Conservation (phyloP, 2,888 invertebrate species). For the Didymodactylos carnosus region DNA sequence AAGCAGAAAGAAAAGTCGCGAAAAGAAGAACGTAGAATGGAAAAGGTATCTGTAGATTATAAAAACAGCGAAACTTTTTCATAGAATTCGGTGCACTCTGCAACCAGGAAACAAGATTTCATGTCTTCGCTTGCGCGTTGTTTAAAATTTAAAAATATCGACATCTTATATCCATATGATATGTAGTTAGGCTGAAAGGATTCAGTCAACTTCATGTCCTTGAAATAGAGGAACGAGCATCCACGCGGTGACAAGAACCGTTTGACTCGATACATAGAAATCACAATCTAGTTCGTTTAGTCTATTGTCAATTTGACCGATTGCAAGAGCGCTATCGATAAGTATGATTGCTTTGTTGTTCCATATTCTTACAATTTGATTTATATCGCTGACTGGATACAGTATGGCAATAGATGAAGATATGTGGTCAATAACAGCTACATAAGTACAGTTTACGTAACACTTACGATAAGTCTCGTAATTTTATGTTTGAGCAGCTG, state of each 20-base stretch:
- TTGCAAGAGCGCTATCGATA: conserved; percentile 28
- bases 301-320: conserved; percentile 23
- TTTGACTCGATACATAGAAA: conserved; percentile 26
- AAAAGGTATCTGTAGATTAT: no score
- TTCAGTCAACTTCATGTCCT: conserved; percentile 17
- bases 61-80: no score
- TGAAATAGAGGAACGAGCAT: conserved; percentile 23
- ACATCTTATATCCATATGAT: conserved; percentile 17
- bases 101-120: conserved; percentile 17
- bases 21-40: no score
- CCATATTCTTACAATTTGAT: conserved; percentile 19
- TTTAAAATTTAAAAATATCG: conserved; percentile 19
- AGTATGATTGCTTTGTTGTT: conserved; percentile 21
- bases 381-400: conserved; percentile 23
- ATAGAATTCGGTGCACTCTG: conserved; percentile 19
- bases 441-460: no score
- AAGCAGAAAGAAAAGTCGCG: no score
- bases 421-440: conserved; percentile 21
- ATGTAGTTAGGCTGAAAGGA: conserved; percentile 19
- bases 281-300: conserved; percentile 23
- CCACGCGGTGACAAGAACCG: conserved; percentile 25
- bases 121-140: conserved; percentile 20
- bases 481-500: no score
- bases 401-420: conserved; percentile 23
- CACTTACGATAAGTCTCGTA: no score